Percentiles rank a stretch among this genome's conserved stretches.
Evolutionary conservation across 2,797 vertebrate genomes (phyloP).

Genomic region (Tragelaphus eurycerus): DNA sequence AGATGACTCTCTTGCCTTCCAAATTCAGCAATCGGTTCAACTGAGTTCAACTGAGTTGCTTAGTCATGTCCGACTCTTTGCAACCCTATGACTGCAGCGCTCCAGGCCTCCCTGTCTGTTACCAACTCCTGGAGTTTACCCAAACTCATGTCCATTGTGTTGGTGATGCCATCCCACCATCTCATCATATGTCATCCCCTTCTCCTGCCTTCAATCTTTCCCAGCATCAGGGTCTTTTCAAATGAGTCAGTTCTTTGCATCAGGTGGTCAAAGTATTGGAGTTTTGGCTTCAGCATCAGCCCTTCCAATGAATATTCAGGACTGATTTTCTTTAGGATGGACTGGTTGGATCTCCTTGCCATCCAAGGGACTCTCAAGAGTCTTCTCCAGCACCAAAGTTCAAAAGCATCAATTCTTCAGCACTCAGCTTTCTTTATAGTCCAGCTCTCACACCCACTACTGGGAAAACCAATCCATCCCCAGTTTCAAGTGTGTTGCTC

Average conservation of each 20-base stretch:
- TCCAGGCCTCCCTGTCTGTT: not conserved
- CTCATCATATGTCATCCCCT: not conserved
- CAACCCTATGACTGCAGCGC: not conserved
- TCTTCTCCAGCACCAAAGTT: not conserved
- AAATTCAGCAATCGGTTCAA: not conserved
- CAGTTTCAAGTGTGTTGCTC: not conserved
- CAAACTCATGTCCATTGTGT: not conserved
- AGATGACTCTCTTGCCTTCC: not conserved
- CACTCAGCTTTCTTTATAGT: not conserved
- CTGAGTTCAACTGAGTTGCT: not conserved
- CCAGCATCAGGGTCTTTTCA: not conserved
- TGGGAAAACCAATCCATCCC: not conserved
- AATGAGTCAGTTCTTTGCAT: not conserved
- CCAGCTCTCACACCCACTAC: not conserved
- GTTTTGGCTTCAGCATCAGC: not conserved
- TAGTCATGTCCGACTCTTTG: not conserved
- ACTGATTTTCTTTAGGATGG: not conserved
- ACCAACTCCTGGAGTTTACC: not conserved
- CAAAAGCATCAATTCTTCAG: not conserved
- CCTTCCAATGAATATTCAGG: not conserved
- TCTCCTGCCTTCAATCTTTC: not conserved
- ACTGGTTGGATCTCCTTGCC: not conserved
- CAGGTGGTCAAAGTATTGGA: not conserved
- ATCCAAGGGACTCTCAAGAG: not conserved
- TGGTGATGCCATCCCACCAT: not conserved